Percentiles rank a stretch among this genome's conserved stretches.
Evolutionary conservation across 2,113 vertebrate genomes (phyloP).

Genomic region (Pelecanus crispus): DNA sequence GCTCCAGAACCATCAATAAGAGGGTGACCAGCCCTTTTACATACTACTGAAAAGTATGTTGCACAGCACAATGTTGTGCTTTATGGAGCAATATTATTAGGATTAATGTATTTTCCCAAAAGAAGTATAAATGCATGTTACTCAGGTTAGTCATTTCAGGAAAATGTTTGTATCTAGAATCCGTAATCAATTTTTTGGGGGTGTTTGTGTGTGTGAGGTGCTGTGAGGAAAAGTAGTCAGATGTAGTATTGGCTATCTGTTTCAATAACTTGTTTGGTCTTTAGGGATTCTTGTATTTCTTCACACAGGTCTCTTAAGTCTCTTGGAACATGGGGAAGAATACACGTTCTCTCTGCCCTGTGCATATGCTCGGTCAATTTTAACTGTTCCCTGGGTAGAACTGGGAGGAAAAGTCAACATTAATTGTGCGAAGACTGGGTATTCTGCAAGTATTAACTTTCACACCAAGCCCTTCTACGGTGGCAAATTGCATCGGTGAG

Average conservation of each 20-base stretch:
- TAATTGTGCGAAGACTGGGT: constrained; percentile 89
- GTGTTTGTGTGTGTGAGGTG: neutral
- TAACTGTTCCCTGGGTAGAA: constrained; percentile 98
- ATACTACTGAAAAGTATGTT: neutral
- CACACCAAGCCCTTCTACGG: constrained; percentile 99
- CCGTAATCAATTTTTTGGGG: neutral
- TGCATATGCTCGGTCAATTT: constrained; percentile 94
- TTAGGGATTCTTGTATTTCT: neutral
- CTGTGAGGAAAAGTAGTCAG: neutral
- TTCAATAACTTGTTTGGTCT: neutral
- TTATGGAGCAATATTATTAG: neutral
- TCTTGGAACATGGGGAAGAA: constrained; percentile 92
- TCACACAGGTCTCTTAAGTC: constrained; percentile 81
- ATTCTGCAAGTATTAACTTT: constrained; percentile 94
- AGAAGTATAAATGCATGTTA: neutral
- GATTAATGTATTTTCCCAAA: neutral
- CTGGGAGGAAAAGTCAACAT: constrained; percentile 94
- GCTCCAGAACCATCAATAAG: neutral
- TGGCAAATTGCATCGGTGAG: constrained; percentile 93
- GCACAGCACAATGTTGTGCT: neutral
- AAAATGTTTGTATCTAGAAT: neutral
- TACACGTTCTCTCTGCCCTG: constrained; percentile 94
- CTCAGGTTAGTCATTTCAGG: neutral
- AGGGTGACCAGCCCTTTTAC: neutral
- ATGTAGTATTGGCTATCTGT: neutral